Evolutionary conservation across 2,113 vertebrate species (phyloP), one percentile per base, ranked within the genome.

Genomic region (Strigops habroptila): DNA sequence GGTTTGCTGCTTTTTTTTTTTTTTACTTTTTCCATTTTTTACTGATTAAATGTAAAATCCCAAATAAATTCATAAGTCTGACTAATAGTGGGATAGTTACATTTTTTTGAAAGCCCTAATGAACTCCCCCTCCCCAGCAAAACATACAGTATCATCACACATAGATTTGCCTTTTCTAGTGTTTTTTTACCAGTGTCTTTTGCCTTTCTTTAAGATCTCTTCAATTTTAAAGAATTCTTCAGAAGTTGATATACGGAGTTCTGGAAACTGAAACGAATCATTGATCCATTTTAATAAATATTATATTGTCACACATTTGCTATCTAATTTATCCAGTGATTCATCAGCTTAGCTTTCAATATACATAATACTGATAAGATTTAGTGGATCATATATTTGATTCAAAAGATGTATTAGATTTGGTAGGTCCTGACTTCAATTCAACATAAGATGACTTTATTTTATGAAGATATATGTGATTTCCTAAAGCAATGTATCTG

Each of bases 371-470:
- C 62, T 59, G 65, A 46, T 79, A 92, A 87, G 89, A 95, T 96
- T 96, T 96, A 95, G 84, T 92, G 81, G 91, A 80, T 89, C 86
- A 90, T 94, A 88, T 69, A 95, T 96, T 92, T 93, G 82, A 64
- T 92, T 93, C 87, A 69, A 86, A 92, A 95, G 85, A 90, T 82
- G 49, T 75, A 93, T 94, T 96, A 74, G 64, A 79, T 80, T 95
- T 86, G 79, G 77, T 86, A 88, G 86, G 84, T 94, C 91, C 49
- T 1, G 35, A 91, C 90, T 95, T 93, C 65, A 75, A 5, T 93
- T 96, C 81, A 81, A 35, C 68, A 22, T 94, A 90, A 85, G 65
- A 95, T 91, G 79, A 85, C 85, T 95, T 94, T 35, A 89, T 86
- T 93, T 91, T 71, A 14, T 11, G 60, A 96, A 64, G 67, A 96